Percentiles rank a stretch among this genome's conserved stretches.
Evolutionary conservation across 2,113 vertebrate genomes (phyloP).

Genomic region (Vanacampus margaritifer): DNA sequence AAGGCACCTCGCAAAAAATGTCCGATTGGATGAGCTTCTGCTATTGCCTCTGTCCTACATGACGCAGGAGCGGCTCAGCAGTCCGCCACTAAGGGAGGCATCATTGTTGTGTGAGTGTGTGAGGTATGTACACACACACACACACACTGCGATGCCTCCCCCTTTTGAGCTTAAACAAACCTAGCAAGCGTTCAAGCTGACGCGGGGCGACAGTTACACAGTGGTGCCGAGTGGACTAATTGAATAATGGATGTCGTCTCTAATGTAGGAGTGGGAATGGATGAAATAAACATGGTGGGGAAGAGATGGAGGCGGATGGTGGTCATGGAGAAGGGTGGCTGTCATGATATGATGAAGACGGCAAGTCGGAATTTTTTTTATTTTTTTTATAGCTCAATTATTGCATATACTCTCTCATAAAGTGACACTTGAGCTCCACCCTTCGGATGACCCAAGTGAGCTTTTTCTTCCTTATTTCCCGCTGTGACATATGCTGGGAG

Average conservation of each 20-base stretch:
- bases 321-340: constrained; percentile 6
- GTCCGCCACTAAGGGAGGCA: constrained; percentile 28
- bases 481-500: constrained; percentile 52
- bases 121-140: neutral
- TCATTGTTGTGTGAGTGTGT: constrained; percentile 25
- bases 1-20: neutral
- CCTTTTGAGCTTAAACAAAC: constrained; percentile 47
- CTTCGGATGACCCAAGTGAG: constrained; percentile 19
- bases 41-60: constrained; percentile 38
- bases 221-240: constrained; percentile 61
- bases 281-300: constrained; percentile 68
- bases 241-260: constrained; percentile 69
- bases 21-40: constrained; percentile 31
- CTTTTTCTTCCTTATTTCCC: constrained; percentile 31
- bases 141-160: neutral
- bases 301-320: constrained; percentile 20
- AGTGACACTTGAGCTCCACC: constrained; percentile 29
- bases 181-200: constrained; percentile 66
- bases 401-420: constrained; percentile 13
- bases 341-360: constrained; percentile 40
- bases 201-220: constrained; percentile 65
- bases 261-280: constrained; percentile 63
- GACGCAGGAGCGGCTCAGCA: constrained; percentile 41
- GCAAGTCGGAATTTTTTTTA: constrained; percentile 4
- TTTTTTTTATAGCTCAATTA: constrained; percentile 7